Conservation (phyloP, 2,888 invertebrate genomes). For the Reticulitermes lucifugus region DNA sequence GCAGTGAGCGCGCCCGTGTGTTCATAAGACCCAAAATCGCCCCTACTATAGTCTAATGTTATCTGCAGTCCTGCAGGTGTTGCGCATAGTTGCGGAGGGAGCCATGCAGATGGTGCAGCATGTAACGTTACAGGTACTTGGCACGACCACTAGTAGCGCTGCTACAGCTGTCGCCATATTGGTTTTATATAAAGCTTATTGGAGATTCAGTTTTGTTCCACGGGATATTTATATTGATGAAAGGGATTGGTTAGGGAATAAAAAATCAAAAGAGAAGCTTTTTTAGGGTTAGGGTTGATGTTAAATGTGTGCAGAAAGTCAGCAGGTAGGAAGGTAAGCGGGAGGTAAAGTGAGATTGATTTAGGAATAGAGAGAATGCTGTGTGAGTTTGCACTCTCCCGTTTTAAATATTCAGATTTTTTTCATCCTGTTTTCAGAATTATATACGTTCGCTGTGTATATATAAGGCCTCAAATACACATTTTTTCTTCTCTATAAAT, state of each 20-base stretch:
- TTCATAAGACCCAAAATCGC: not conserved
- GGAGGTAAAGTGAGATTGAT: conserved; percentile 1
- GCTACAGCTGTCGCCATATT: conserved; percentile 30
- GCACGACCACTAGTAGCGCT: conserved; percentile 24
- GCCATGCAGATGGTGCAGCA: conserved; percentile 16
- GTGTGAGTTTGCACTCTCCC: not conserved
- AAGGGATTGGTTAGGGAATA: not conserved
- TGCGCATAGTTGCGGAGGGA: conserved; percentile 7
- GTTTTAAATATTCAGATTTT: too few relatives aligned
- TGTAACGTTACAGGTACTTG: conserved; percentile 29
- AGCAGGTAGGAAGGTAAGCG: not conserved
- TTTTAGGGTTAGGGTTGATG: not conserved
- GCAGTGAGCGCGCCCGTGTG: not conserved
- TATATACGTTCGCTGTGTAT: too few relatives aligned
- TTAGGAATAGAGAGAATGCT: not conserved
- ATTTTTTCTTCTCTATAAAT: too few relatives aligned
- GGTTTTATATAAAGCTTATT: conserved; percentile 31
- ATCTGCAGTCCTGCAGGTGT: conserved; percentile 32
- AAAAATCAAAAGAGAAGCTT: not conserved
- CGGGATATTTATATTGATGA: conserved; percentile 13
- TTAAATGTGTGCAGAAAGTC: not conserved
- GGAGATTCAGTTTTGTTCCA: conserved; percentile 29
- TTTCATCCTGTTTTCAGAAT: too few relatives aligned
- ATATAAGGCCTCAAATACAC: too few relatives aligned
- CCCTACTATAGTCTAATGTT: not conserved